Percentiles rank a stretch among this genome's conserved stretches.
These are phyloP conservation scores for Ancistrus triradiatus DNA, from an alignment of 2,113 vertebrate genomes.

Conservation along the genomic window DNA sequence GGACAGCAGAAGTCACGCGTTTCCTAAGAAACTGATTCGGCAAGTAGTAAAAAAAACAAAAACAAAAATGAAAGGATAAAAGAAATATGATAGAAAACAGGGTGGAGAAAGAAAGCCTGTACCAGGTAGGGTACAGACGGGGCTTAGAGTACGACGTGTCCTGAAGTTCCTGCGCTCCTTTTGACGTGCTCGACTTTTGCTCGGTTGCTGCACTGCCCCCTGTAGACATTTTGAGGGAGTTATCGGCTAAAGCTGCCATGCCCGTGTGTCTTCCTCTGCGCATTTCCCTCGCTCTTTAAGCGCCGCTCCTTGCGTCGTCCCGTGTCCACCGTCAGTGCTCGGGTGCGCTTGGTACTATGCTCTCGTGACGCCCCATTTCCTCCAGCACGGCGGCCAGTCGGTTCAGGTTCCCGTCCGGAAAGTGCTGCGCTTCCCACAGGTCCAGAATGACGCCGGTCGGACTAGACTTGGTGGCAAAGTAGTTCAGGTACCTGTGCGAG, in stretches of 20 bases:
- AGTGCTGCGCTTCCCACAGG: conserved; percentile 98
- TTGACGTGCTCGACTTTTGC: background rate
- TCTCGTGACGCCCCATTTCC: conserved; percentile 95
- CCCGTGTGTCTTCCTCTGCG: conserved; percentile 9
- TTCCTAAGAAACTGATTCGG: conserved; percentile 92
- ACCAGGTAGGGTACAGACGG: conserved; percentile 80
- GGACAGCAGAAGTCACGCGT: conserved; percentile 87
- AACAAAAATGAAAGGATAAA: conserved; percentile 8
- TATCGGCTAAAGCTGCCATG: background rate
- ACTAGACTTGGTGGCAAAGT: conserved; percentile 96
- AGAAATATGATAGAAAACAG: conserved; percentile 22
- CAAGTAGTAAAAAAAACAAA: conserved; percentile 51
- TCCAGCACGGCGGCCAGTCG: conserved; percentile 89
- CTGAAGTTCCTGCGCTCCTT: conserved; percentile 5
- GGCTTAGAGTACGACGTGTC: conserved; percentile 59
- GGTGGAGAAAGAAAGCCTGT: conserved; percentile 57
- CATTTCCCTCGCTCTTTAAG: conserved; percentile 10
- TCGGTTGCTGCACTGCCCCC: background rate
- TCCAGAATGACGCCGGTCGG: conserved; percentile 95
- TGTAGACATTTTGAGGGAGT: too few relatives aligned
- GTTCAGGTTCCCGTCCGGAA: conserved; percentile 92
- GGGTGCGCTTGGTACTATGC: conserved; percentile 74
- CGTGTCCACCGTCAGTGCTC: conserved; percentile 77
- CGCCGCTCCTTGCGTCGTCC: conserved; percentile 26
- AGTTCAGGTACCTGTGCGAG: conserved; percentile 90